phyloP scores from a whole-genome alignment of 2,888 invertebrate genomes.

The Prenolepis imparis region DNA sequence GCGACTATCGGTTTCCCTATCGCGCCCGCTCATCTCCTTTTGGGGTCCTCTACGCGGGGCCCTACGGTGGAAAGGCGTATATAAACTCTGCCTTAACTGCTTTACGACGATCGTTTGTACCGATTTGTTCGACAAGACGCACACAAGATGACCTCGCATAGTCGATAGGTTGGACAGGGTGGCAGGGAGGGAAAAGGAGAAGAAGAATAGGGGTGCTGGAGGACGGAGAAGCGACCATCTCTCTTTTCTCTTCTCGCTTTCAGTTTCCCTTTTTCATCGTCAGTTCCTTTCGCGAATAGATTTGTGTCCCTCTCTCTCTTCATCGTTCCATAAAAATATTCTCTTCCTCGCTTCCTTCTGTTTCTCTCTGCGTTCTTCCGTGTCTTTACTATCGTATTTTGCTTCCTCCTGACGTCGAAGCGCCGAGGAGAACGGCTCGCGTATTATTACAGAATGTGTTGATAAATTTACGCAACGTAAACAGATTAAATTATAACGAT shows the following conservation, averaged over 20 bases:
- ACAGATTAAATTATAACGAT: constrained; percentile 55
- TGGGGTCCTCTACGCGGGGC: constrained; percentile 76
- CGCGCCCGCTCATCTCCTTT: constrained; percentile 82
- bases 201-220: constrained; percentile 48
- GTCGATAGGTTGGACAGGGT: constrained; percentile 19
- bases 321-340: constrained; percentile 74
- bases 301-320: constrained; percentile 58
- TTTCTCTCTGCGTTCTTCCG: not conserved
- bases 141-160: constrained; percentile 56
- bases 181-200: constrained; percentile 7
- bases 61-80: constrained; percentile 78
- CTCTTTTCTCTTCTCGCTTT: constrained; percentile 26
- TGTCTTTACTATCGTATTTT: constrained; percentile 23
- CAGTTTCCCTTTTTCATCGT: constrained; percentile 24
- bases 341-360: constrained; percentile 19
- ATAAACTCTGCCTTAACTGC: constrained; percentile 84
- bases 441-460: constrained; percentile 45
- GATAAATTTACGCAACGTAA: constrained; percentile 56
- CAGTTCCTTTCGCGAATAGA: constrained; percentile 49
- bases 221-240: constrained; percentile 37
- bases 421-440: constrained; percentile 31
- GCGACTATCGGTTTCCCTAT: constrained; percentile 84
- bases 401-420: constrained; percentile 28
- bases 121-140: constrained; percentile 86
- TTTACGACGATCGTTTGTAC: constrained; percentile 86